These are phyloP conservation scores for Thymallus thymallus DNA, from an alignment of 2,113 vertebrate genomes.

Conservation along the genomic window DNA sequence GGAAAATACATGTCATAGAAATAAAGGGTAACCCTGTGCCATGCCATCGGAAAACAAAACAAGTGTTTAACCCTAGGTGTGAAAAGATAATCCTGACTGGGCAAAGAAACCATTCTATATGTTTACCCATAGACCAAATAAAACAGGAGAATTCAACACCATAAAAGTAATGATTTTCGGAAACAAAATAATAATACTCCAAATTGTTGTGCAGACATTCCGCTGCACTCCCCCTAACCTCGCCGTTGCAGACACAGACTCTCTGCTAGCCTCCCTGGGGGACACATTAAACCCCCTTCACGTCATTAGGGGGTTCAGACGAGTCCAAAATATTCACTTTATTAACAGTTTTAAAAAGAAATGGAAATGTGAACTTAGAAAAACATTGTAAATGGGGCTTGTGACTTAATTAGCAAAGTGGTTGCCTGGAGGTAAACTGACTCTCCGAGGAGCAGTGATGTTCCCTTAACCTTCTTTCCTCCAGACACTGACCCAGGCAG, in stretches of 20 bases:
- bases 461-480: no score
- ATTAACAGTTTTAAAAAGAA: constrained; percentile 55
- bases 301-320: constrained; percentile 48
- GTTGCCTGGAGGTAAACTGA: constrained; percentile 24
- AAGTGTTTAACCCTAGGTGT: background rate
- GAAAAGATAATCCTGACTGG: background rate
- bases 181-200: constrained; percentile 60
- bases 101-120: constrained; percentile 21
- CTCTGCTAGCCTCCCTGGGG: constrained; percentile 28
- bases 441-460: constrained; percentile 16
- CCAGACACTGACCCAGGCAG: no score
- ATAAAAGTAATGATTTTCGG: constrained; percentile 63
- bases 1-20: background rate
- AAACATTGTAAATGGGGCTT: constrained; percentile 50
- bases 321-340: constrained; percentile 54
- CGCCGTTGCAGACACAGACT: constrained; percentile 32
- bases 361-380: constrained; percentile 53
- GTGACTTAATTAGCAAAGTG: constrained; percentile 49
- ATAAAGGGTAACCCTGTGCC: no score
- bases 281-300: constrained; percentile 49
- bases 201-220: constrained; percentile 54
- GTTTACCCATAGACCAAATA: constrained; percentile 45
- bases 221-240: constrained; percentile 50
- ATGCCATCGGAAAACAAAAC: background rate
- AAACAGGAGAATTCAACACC: constrained; percentile 50